phyloP scores from a whole-genome alignment of 2,113 vertebrate species.

The Prochilodus magdalenae region DNA sequence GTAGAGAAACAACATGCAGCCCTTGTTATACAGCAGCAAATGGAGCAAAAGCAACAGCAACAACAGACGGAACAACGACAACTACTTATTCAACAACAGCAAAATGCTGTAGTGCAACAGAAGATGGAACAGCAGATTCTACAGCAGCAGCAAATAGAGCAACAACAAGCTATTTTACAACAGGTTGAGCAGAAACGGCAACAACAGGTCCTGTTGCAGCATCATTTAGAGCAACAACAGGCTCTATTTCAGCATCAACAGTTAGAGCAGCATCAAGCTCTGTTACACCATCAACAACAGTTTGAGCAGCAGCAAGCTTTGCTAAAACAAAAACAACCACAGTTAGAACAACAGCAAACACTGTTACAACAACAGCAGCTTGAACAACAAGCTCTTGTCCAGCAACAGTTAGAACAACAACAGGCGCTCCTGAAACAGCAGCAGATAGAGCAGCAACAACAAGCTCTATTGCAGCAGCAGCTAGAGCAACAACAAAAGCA shows the following conservation, averaged over 20 bases:
- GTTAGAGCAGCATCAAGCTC: conserved; percentile 54
- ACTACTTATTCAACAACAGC: conserved; percentile 47
- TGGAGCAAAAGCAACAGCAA: conserved; percentile 67
- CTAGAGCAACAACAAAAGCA: conserved; percentile 65
- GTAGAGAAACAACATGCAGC: conserved; percentile 59
- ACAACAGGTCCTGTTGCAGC: conserved; percentile 62
- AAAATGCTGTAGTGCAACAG: conserved; percentile 37
- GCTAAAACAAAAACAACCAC: conserved; percentile 49
- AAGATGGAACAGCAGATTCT: conserved; percentile 62
- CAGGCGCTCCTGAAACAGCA: conserved; percentile 20
- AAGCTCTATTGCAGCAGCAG: conserved; percentile 66
- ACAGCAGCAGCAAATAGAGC: conserved; percentile 64
- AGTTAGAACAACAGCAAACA: conserved; percentile 59
- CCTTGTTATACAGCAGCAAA: conserved; percentile 52
- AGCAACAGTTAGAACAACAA: conserved; percentile 50
- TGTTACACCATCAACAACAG: conserved; percentile 50
- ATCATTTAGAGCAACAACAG: conserved; percentile 62
- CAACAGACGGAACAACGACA: conserved; percentile 47
- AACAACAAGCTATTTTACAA: conserved; percentile 61
- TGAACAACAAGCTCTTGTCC: conserved; percentile 53
- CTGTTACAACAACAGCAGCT: conserved; percentile 63
- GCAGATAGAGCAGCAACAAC: conserved; percentile 55
- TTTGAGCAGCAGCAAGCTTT: conserved; percentile 47
- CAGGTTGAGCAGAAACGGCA: conserved; percentile 52
- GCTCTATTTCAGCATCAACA: conserved; percentile 64